phyloP scores from a whole-genome alignment of 2,888 invertebrate species.

The Callinectes sapidus region DNA sequence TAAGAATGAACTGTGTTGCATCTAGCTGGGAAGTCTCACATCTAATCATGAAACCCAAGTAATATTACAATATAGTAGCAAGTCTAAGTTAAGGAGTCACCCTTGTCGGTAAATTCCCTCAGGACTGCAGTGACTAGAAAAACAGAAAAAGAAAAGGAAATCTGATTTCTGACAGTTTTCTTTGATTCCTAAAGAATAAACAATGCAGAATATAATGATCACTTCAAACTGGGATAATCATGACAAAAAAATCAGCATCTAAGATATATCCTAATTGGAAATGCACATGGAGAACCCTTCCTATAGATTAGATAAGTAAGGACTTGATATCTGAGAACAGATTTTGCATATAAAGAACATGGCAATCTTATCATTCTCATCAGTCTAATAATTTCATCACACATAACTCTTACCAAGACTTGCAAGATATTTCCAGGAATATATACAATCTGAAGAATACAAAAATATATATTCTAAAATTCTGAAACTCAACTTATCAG shows the following conservation, averaged over 20 bases:
- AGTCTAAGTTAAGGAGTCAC: background rate
- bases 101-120: background rate
- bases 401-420: background rate
- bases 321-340: background rate
- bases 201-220: background rate
- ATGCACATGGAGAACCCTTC: background rate
- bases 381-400: background rate
- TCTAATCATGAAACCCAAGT: background rate
- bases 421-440: background rate
- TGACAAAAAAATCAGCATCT: background rate
- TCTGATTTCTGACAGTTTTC: background rate
- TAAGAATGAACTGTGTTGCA: background rate
- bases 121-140: background rate
- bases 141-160: background rate
- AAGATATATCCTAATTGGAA: too few relatives aligned
- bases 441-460: background rate
- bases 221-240: background rate
- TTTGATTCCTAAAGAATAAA: background rate
- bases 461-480: slow-evolving; percentile 13
- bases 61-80: background rate
- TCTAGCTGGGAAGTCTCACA: background rate
- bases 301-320: background rate
- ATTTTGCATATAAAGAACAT: background rate
- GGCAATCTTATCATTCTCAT: background rate
- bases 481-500: background rate